Evolutionary conservation across 2,888 invertebrate genomes (phyloP).

Genomic region (Pachydiplax longipennis): DNA sequence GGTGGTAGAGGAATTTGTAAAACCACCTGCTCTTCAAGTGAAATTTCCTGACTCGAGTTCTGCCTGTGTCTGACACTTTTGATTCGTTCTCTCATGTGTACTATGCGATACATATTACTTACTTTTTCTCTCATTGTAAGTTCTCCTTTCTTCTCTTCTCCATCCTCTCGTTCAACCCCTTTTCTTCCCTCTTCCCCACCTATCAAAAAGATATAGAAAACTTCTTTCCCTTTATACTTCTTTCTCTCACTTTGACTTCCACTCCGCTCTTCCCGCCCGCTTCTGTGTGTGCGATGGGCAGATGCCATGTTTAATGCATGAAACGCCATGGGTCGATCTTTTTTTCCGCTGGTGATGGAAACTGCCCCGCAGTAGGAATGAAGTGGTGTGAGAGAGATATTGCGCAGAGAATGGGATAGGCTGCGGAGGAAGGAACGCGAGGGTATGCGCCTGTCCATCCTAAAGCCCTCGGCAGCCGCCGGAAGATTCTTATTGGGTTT

Average conservation of each 20-base stretch:
- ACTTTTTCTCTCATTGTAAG: too few relatives aligned
- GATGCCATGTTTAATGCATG: conserved; percentile 1
- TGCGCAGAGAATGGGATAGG: neutral
- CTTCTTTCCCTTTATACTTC: too few relatives aligned
- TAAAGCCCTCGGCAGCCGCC: neutral
- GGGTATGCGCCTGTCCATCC: too few relatives aligned
- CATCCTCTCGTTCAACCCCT: neutral
- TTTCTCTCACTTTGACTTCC: neutral
- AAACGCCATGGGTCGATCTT: neutral
- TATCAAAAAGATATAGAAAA: too few relatives aligned
- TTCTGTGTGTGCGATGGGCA: neutral
- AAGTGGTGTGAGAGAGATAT: neutral
- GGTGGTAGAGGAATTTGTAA: too few relatives aligned
- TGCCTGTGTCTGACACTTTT: too few relatives aligned
- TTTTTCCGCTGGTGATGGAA: neutral
- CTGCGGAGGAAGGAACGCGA: neutral
- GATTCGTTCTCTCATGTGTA: too few relatives aligned
- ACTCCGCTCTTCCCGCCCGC: neutral
- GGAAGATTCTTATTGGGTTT: neutral
- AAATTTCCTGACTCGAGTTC: too few relatives aligned
- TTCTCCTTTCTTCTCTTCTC: too few relatives aligned
- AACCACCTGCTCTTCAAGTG: too few relatives aligned
- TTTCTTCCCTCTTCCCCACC: neutral
- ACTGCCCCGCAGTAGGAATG: neutral
- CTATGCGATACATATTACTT: too few relatives aligned